Evolutionary conservation across 2,888 invertebrate genomes (phyloP).

Genomic region (Diadromus collaris): DNA sequence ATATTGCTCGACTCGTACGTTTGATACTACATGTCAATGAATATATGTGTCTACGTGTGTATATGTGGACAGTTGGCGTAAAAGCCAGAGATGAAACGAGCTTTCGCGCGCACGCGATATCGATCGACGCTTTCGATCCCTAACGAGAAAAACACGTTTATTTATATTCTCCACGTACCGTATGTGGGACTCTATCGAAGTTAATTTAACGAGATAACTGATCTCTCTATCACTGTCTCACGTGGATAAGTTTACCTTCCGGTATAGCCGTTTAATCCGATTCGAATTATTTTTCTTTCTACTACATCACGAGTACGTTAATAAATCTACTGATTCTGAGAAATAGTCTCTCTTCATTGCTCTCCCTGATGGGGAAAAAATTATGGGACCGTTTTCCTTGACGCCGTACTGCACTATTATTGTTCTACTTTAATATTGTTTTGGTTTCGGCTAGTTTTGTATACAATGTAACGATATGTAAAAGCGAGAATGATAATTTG

Average conservation of each 20-base stretch:
- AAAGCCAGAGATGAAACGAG: constrained; percentile 4
- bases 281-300: neutral
- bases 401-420: no score
- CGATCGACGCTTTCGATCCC: neutral
- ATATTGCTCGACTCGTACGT: neutral
- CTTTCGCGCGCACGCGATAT: constrained; percentile 4
- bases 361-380: neutral
- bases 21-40: neutral
- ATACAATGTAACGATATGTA: neutral
- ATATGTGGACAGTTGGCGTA: neutral
- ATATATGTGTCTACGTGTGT: neutral
- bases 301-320: neutral
- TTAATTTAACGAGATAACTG: neutral
- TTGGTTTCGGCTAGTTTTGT: no score
- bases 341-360: no score
- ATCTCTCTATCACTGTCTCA: neutral
- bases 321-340: neutral
- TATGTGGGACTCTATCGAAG: neutral
- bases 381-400: neutral
- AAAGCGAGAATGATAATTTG: neutral
- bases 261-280: neutral
- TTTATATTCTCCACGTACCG: neutral
- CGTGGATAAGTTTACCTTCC: neutral
- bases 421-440: no score
- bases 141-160: neutral